Conservation (phyloP, 2,888 invertebrate genomes). For the Cataglyphis livida region DNA sequence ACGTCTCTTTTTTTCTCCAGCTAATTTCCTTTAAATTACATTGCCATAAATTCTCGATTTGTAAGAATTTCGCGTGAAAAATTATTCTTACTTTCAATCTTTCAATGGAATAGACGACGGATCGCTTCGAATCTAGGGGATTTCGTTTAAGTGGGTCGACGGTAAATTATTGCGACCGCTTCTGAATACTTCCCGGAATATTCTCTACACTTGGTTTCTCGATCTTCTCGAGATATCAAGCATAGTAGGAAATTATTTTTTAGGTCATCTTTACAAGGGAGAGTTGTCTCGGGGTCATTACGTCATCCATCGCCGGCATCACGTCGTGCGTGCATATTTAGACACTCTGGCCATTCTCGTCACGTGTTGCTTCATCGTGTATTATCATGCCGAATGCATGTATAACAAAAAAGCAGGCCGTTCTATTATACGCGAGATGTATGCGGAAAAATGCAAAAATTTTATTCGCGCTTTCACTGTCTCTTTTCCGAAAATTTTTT, state of each 20-base stretch:
- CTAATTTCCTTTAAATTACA: slow-evolving; percentile 3
- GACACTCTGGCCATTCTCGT: slow-evolving; percentile 38
- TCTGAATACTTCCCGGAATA: slow-evolving; percentile 43
- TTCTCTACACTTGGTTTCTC: not conserved
- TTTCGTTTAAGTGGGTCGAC: slow-evolving; percentile 46
- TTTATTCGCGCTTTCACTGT: not conserved
- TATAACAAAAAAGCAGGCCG: not conserved
- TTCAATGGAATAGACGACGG: not conserved
- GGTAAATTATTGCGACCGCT: slow-evolving; percentile 35
- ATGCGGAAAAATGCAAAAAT: not conserved
- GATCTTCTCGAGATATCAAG: slow-evolving; percentile 19
- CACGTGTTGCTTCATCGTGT: slow-evolving; percentile 33
- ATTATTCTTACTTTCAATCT: slow-evolving; percentile 3
- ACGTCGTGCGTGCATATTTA: slow-evolving; percentile 69
- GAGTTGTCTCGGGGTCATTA: slow-evolving; percentile 60
- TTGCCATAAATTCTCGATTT: not conserved
- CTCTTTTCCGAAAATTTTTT: not conserved
- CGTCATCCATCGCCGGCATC: slow-evolving; percentile 66
- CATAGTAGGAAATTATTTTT: slow-evolving; percentile 52
- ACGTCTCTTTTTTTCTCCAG: not conserved
- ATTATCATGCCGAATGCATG: slow-evolving; percentile 37
- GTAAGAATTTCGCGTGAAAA: not conserved
- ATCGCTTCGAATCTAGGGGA: slow-evolving; percentile 24
- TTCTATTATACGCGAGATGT: not conserved
- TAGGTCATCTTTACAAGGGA: slow-evolving; percentile 72